Percentiles rank a stretch among this genome's conserved stretches.
phyloP scores from a whole-genome alignment of 1,140 invertebrate genomes.

The Pollicipes pollicipes region DNA sequence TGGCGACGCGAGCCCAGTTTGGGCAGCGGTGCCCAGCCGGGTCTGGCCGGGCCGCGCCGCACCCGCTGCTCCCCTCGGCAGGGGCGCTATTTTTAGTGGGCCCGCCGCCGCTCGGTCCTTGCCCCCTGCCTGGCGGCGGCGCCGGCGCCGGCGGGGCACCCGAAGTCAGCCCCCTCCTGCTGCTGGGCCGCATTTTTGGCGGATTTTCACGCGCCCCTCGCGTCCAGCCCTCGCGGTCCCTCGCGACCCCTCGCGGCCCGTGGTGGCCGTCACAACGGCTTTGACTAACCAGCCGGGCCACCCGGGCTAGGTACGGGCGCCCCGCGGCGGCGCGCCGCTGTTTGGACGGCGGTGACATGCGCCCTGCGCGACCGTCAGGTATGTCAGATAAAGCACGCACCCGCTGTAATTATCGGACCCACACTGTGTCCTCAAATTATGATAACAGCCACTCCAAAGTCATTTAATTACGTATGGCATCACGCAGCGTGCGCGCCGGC shows the following conservation, averaged over 20 bases:
- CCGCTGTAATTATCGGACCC: not conserved
- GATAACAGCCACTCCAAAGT: not conserved
- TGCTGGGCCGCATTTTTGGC: not conserved
- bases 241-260: no score
- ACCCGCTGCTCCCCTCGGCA: not conserved
- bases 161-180: not conserved
- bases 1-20: not conserved
- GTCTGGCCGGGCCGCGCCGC: no score
- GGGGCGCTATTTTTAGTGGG: not conserved
- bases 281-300: not conserved
- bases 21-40: not conserved
- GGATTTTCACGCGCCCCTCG: no score
- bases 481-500: no score
- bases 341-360: not conserved
- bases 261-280: not conserved
- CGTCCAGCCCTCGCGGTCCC: no score
- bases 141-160: no score
- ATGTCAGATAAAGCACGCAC: not conserved
- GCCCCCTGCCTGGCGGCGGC: not conserved
- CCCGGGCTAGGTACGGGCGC: no score
- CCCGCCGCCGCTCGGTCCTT: not conserved
- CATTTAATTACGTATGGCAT: not conserved
- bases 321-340: no score
- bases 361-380: not conserved
- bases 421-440: not conserved